Base-by-base conservation (phyloP, 2,113 vertebrate genomes). In the Grammatotria lemairii region DNA sequence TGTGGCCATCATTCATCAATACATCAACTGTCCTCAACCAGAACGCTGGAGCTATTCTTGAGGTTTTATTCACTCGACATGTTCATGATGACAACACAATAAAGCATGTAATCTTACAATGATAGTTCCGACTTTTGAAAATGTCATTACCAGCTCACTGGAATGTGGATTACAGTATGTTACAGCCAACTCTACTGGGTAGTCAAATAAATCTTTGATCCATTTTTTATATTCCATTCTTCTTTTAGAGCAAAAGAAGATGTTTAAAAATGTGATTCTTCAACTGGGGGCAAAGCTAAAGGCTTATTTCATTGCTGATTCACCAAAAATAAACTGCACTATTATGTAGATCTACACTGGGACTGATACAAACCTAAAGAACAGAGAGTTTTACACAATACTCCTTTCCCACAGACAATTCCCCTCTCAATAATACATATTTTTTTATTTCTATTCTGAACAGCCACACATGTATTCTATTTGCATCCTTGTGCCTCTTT, bases 381-480 rank as follows among this genome's bases (percentile, higher is more conserved):
- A 60, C 26, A 53, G 65, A 73, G 9, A 4, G 81, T 80, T 84
- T 83, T 88, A 83, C 81, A 82, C 12, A 21, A 83, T 80, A 49
- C 21, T 49, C 8, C n/a, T 68, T 82, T 68, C 58, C 88, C 86
- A 7, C 86, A 90, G 42, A 49, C 42, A 49, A 1, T 47, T 86
- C 89, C 82, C 80, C 35, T 85, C 82, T 91, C 80, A 88, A n/a
- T 78, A 92, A 89, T 89, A 45, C 87, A 87, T 21, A 31, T 53
- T 35, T 47, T 42, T 33, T 65, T 42, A 85, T 86, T 93, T 89
- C 55, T 2, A 5, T 28, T 85, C 26, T 60, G 58, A 91, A 87
- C 80, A 84, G 55, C 28, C 87, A 86, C 85, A 68, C 88, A 35
- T 7, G 17, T 85, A 58, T 60, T 75, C 81, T 12, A 7, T 80